Evolutionary conservation across 2,113 vertebrate genomes (phyloP).

Genomic region (Tichodroma muraria): DNA sequence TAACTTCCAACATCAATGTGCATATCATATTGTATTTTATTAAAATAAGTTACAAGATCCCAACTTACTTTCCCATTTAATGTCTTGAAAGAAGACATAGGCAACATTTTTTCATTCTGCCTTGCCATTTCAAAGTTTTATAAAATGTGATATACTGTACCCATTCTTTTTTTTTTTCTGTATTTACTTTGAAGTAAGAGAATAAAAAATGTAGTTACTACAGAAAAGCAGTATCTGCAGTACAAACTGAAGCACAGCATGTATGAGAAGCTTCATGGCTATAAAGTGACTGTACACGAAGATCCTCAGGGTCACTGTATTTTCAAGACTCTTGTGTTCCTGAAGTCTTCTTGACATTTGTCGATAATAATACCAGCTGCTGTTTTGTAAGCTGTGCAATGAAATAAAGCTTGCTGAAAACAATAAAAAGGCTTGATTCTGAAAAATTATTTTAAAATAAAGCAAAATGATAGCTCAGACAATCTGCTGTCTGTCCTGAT

Average conservation of each 20-base stretch:
- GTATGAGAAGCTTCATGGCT: not conserved
- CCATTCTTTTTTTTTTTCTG: not conserved
- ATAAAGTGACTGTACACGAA: not conserved
- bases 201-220: not conserved
- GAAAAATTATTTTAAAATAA: not conserved
- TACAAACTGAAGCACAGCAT: not conserved
- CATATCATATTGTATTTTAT: not conserved
- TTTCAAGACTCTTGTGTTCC: not conserved
- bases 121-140: not conserved
- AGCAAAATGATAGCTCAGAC: slow-evolving; percentile 35
- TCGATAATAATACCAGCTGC: not conserved
- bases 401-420: not conserved
- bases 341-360: not conserved
- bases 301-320: not conserved
- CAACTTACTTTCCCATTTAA: slow-evolving; percentile 7
- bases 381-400: not conserved
- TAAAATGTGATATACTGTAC: not conserved
- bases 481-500: slow-evolving; percentile 70
- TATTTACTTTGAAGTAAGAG: not conserved
- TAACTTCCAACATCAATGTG: not conserved
- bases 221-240: not conserved
- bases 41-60: slow-evolving; percentile 27
- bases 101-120: not conserved
- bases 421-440: not conserved
- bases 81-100: not conserved